Evolutionary conservation across 2,888 invertebrate species (phyloP), one percentile per base, ranked within the genome.

Genomic region (Allacma fusca): DNA sequence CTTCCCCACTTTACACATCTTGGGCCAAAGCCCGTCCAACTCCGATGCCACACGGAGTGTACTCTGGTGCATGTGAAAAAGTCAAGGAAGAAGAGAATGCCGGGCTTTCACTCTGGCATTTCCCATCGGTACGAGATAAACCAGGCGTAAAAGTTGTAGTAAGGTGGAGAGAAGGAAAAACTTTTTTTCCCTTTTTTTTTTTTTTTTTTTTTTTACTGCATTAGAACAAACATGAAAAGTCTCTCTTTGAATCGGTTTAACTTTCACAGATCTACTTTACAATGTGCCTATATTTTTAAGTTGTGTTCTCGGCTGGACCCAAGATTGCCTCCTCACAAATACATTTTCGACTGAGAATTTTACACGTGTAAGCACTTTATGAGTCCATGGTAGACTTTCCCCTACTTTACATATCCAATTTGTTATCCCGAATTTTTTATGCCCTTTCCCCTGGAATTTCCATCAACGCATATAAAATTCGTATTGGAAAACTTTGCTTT

Each of bases 331-430:
- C 43, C 43, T 24, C 21, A 50, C 21, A 71, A 19, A 57, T n/a
- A 70, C n/a, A 70, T 71, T 28, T 57, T 28, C 44, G 72, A 29
- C 72, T 59, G 72, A 50, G 72, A 59, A 72, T 72, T 28, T 57
- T 72, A 72, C 72, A 59, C 72, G 72, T 72, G 72, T 72, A 57
- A 72, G 72, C 72, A 72, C 59, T 72, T 72, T 72, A 28, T 72
- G 34, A 26, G 29, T 19, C 21, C 34, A 50, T 16, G 26, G 29
- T 29, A 59, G 72, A 29, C 7, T 57, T 72, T 72, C 57, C 57
- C 23, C 50, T 59, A 13, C 50, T 72, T 72, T 72, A 23, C 72
- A 71, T 57, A 57, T 57, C 57, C 71, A n/a, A 28, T 26, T 28
- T 65, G 19, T 12, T 28, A 65, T 28, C 65, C 12, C 4, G 26